Evolutionary conservation across 2,888 invertebrate species (phyloP), one percentile per base, ranked within the genome.

Genomic region (Nysson spinosus): DNA sequence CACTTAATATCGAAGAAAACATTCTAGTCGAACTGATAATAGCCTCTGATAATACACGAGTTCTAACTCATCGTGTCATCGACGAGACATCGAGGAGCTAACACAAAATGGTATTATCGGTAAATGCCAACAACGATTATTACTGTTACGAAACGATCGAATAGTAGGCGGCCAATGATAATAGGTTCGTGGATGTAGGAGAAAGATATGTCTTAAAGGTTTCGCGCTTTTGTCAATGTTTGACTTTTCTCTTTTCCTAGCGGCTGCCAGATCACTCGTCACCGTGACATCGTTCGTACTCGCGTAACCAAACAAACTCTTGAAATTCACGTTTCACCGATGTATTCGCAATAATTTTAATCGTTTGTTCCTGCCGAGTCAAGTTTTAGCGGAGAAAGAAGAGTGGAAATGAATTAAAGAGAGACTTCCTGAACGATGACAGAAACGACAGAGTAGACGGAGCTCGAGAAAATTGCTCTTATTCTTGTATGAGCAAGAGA

Each of bases 201-300:
- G 9, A 1, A 7, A 12, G 6, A 5, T 4, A 22, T n/a, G 14
- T n/a, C 1, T 9, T 12, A 22, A 44, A 34, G 2, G 24, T 55
- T 65, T 63, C 55, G 40, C 65, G 65, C 55, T 40, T 55, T 55
- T 24, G 12, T 35, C 7, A 34, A 55, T 14, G 17, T 44, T 55
- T 14, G n/a, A 39, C n/a, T n/a, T n/a, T n/a, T n/a, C n/a, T n/a
- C n/a, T n/a, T n/a, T n/a, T n/a, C n/a, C n/a, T n/a, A n/a, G n/a
- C n/a, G n/a, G n/a, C 14, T 6, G 6, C 20, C 11, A 32, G 20
- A 44, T 39, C 11, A 32, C 22, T n/a, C 43, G 49, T 61, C 54
- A 64, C 62, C 28, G 54, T 37, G 49, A 22, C 47, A 58, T 61
- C 14, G 11, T 55, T 30, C 14, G 44, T 26, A 32, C 24, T 26